Conservation (phyloP, 2,797 vertebrate species). For the Anolis apletophallus region DNA sequence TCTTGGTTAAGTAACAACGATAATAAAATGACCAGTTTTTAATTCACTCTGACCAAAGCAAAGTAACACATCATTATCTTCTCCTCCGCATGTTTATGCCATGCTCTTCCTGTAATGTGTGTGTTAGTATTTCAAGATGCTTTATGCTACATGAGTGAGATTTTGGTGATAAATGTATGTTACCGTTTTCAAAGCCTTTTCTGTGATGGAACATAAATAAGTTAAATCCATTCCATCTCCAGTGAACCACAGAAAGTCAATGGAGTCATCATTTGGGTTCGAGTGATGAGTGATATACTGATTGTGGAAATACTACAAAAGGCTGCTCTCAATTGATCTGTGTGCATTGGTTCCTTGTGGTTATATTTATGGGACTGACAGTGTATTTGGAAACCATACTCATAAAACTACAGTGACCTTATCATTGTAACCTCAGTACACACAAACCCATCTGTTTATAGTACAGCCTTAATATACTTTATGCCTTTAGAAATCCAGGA, state of each 20-base stretch:
- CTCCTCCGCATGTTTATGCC: not conserved
- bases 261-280: not conserved
- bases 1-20: slow-evolving; percentile 25
- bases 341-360: not conserved
- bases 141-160: not conserved
- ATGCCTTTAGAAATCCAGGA: not conserved
- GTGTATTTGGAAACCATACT: not conserved
- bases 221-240: not conserved
- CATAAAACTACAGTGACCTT: not conserved
- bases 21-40: slow-evolving; percentile 13
- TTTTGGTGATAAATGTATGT: not conserved
- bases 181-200: not conserved
- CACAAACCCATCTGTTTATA: not conserved
- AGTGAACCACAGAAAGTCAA: not conserved
- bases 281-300: not conserved
- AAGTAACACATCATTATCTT: not conserved
- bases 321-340: not conserved
- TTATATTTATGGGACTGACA: not conserved
- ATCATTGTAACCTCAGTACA: not conserved
- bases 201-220: not conserved
- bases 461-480: not conserved
- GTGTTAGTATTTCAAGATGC: not conserved
- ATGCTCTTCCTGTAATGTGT: not conserved
- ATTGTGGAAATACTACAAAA: not conserved
- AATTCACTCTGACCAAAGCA: slow-evolving; percentile 19